Percentiles rank a stretch among this genome's conserved stretches.
These are phyloP conservation scores for Euproctis similis DNA, from an alignment of 2,888 invertebrate species.

Conservation along the genomic window DNA sequence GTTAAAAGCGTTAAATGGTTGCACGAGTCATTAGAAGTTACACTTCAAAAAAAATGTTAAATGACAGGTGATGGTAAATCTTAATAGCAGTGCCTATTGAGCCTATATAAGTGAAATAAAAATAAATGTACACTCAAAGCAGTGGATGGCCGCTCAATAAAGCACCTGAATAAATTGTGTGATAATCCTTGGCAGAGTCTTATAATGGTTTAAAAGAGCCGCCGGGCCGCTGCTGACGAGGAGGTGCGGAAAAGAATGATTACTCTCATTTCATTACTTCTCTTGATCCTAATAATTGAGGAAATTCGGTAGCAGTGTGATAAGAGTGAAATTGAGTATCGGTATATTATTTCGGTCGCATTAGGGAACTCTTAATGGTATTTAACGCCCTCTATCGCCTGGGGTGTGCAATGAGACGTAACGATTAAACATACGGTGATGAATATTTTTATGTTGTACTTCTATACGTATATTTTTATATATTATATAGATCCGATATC, in stretches of 20 bases:
- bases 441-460: slow-evolving; percentile 23
- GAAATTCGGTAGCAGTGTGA: slow-evolving; percentile 68
- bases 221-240: slow-evolving; percentile 37
- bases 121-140: slow-evolving; percentile 68
- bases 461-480: slow-evolving; percentile 28
- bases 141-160: slow-evolving; percentile 70
- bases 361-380: slow-evolving; percentile 66
- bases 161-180: slow-evolving; percentile 76
- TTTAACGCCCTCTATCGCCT: slow-evolving; percentile 70
- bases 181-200: slow-evolving; percentile 71
- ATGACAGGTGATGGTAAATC: slow-evolving; percentile 62
- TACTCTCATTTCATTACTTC: slow-evolving; percentile 72
- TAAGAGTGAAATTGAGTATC: slow-evolving; percentile 38
- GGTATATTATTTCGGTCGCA: slow-evolving; percentile 54
- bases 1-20: too few species aligned
- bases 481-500: slow-evolving; percentile 4
- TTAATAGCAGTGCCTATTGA: slow-evolving; percentile 40
- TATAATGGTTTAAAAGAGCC: slow-evolving; percentile 66
- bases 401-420: slow-evolving; percentile 59
- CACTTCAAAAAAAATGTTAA: too few species aligned
- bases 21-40: too few species aligned
- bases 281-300: slow-evolving; percentile 72
- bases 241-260: slow-evolving; percentile 56
- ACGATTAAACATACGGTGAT: slow-evolving; percentile 38
- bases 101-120: slow-evolving; percentile 67